Conservation (phyloP, 2,113 vertebrate species). For the Pomatorhinus ruficollis region DNA sequence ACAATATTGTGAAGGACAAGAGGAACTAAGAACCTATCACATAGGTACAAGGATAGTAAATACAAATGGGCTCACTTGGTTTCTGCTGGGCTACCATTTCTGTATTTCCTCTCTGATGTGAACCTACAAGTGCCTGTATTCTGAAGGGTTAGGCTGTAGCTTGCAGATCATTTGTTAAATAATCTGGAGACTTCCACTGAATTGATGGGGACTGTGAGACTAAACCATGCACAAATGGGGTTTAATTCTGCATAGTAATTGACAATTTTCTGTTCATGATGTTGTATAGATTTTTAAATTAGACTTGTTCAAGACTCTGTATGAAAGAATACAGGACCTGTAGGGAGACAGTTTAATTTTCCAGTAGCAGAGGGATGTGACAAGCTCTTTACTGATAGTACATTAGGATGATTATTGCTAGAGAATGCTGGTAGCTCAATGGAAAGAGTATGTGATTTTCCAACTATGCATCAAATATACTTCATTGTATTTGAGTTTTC, state of each 20-base stretch:
- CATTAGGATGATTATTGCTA: neutral
- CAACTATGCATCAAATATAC: neutral
- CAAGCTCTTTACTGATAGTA: neutral
- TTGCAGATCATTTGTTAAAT: neutral
- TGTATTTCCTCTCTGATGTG: neutral
- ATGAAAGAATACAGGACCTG: neutral
- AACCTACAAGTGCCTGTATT: neutral
- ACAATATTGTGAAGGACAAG: neutral
- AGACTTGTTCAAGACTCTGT: neutral
- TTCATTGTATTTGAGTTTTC: neutral
- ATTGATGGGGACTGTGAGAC: neutral
- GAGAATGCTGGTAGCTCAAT: neutral
- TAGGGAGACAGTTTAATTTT: neutral
- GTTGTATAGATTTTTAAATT: neutral
- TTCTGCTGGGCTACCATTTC: neutral
- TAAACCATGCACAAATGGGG: neutral
- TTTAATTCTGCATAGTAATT: neutral
- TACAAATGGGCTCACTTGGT: neutral
- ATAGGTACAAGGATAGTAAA: neutral
- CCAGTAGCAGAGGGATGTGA: neutral
- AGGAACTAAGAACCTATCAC: neutral
- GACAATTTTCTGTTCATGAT: neutral
- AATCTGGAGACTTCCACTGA: neutral
- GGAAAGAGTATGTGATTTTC: neutral
- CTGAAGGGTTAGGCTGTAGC: neutral